These are phyloP conservation scores for Piaya cayana DNA, from an alignment of 2,113 vertebrate genomes.

Conservation along the genomic window DNA sequence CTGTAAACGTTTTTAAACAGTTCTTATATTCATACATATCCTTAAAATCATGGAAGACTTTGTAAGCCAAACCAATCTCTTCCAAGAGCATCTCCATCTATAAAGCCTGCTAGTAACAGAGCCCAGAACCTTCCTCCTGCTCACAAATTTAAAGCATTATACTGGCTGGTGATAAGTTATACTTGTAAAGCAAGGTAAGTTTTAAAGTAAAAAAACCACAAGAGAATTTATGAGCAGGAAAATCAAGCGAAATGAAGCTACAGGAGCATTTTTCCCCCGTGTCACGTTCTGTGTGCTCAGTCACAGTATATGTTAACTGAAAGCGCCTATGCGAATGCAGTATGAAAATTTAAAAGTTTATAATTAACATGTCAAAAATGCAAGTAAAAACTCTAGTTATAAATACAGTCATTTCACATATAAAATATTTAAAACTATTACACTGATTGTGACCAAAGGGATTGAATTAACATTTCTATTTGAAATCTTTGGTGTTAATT, in stretches of 20 bases:
- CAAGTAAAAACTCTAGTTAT: background rate
- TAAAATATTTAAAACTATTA: background rate
- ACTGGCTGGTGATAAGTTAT: background rate
- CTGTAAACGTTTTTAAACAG: slow-evolving; percentile 75
- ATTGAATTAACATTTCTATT: background rate
- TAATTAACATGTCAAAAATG: background rate
- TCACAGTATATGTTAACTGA: background rate
- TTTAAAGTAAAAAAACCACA: background rate
- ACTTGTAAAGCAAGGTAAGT: background rate
- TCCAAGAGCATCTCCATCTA: background rate
- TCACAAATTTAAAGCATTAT: background rate
- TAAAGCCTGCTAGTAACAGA: fast-evolving
- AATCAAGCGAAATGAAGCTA: background rate
- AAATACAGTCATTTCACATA: background rate
- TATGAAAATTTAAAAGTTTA: background rate
- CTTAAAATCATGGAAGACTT: slow-evolving; percentile 48
- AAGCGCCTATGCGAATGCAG: background rate
- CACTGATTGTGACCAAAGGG: background rate
- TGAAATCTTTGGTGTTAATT: background rate
- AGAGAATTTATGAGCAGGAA: background rate
- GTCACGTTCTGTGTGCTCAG: fast-evolving
- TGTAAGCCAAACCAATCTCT: background rate
- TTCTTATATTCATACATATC: slow-evolving; percentile 79
- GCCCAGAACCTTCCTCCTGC: fast-evolving
- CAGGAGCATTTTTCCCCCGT: fast-evolving